Base-by-base conservation (phyloP, 2,888 invertebrate genomes). In the Ennomos quercinarius region DNA sequence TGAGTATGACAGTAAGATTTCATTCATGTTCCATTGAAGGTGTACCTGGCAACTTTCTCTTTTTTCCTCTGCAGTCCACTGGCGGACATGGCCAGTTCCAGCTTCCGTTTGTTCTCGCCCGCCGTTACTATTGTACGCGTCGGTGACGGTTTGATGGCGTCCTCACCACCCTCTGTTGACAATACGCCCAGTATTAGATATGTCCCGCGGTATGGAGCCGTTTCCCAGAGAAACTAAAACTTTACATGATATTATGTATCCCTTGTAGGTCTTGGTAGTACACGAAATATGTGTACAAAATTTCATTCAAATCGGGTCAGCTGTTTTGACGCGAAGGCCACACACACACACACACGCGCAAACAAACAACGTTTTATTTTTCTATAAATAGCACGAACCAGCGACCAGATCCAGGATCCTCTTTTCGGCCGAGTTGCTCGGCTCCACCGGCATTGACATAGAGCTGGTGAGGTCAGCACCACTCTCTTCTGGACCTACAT, bases 361-460 rank as follows among this genome's bases (percentile, higher is more conserved):
- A 17, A n/a, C 17, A 17, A 36, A 37, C 46, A 47, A 39, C 1
- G 4, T n/a, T 43, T 43, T 10, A 17, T 27, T 27, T 27, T 27
- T 0, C 27, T 3, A 3, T 17, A 6, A 27, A 27, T 27, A 27
- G 6, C 27, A 27, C 27, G 27, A 4, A 61, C 60, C 60, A 10
- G 95, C 94, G 64, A 96, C 94, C 73, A 96, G 91, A 65, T 96
- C 96, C 67, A 96, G 90, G 69, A 96, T 96, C 73, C 96, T 93
- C 76, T 95, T 94, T 74, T 96, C 96, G 38, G 95, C 96, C 6
- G 95, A 94, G 76, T 94, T 95, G 72, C 94, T 95, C 34, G 97
- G 94, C 73, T 97, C 96, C 82, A 96, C 95, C 43, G 96, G 96
- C 72, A 95, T 95, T 0, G 97, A 96, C 65, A 96, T 95, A 42